A percentile compares a stretch with the other conserved stretches of the same genome.
These are phyloP conservation scores for Chaetops frenatus DNA, from an alignment of 2,113 vertebrate species.

Conservation along the genomic window DNA sequence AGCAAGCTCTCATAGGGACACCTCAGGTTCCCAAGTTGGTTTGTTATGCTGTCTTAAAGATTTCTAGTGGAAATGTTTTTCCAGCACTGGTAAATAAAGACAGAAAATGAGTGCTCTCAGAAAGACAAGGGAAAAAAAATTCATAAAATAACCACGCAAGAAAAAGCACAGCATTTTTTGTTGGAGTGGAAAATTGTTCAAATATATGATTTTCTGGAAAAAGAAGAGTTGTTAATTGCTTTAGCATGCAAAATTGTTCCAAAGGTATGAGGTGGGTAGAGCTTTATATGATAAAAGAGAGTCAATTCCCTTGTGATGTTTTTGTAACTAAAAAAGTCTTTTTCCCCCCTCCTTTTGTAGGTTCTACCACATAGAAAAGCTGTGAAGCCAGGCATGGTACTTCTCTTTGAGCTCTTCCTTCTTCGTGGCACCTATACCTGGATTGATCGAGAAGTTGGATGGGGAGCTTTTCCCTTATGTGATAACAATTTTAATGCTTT, in stretches of 20 bases:
- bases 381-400: conserved; percentile 74
- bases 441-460: conserved; percentile 72
- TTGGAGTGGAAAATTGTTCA: not conserved
- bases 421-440: conserved; percentile 58
- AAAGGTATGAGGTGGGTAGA: not conserved
- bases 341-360: conserved; percentile 57
- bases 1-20: not conserved
- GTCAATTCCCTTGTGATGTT: not conserved
- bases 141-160: not conserved
- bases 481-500: conserved; percentile 69
- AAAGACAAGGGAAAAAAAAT: not conserved
- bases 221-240: not conserved
- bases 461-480: conserved; percentile 86
- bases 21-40: not conserved
- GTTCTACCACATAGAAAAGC: conserved; percentile 73
- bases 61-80: not conserved
- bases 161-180: not conserved
- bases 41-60: not conserved
- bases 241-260: not conserved
- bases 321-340: not conserved
- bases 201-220: not conserved
- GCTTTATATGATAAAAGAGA: not conserved
- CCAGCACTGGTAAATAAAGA: not conserved
- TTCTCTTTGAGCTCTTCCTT: conserved; percentile 83
- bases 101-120: not conserved